These are phyloP conservation scores for Tragelaphus imberbis DNA, from an alignment of 2,113 vertebrate species.

Conservation along the genomic window DNA sequence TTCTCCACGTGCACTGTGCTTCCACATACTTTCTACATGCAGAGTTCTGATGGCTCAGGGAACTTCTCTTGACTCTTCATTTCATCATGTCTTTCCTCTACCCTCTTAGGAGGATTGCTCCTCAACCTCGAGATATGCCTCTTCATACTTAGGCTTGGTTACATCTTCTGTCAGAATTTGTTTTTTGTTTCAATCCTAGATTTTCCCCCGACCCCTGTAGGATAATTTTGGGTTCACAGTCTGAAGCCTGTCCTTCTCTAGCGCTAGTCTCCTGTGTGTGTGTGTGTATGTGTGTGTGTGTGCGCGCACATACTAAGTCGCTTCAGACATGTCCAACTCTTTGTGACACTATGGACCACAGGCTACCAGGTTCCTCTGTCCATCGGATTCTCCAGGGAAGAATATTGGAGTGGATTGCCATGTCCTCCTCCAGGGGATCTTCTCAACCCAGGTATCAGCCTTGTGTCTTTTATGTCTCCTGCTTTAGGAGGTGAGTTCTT, in stretches of 20 bases:
- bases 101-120: not conserved
- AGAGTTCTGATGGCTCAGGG: not conserved
- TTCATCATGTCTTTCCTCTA: not conserved
- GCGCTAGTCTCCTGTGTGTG: not conserved
- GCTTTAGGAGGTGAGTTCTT: not conserved
- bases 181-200: not conserved
- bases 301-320: not conserved
- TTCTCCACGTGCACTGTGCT: not conserved
- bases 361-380: not conserved
- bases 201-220: accelerated
- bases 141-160: not conserved
- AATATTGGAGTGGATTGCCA: not conserved
- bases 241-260: not conserved
- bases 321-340: not conserved
- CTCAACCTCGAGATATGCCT: not conserved
- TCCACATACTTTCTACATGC: not conserved
- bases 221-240: not conserved
- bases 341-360: not conserved
- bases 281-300: not conserved
- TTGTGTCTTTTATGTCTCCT: not conserved
- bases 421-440: not conserved
- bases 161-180: not conserved
- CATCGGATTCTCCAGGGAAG: not conserved
- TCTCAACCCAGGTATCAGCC: not conserved
- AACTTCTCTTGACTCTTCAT: not conserved